These are phyloP conservation scores for Fulica atra DNA, from an alignment of 2,113 vertebrate species.

Conservation along the genomic window DNA sequence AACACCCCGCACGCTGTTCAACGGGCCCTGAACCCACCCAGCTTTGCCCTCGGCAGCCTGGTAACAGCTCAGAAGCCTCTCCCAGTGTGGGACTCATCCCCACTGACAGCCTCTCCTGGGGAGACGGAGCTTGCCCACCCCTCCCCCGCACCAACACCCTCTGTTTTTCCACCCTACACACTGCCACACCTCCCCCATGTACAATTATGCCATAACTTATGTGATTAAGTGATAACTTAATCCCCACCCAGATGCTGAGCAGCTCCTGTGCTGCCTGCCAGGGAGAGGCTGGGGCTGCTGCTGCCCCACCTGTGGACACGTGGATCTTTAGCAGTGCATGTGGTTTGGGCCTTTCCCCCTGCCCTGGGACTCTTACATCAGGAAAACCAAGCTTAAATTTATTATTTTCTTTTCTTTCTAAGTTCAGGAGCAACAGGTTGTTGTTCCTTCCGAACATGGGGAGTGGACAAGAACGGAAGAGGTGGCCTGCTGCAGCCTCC, in stretches of 20 bases:
- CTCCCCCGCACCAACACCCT: background rate
- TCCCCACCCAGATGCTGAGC: too few relatives aligned
- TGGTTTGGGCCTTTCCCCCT: accelerated
- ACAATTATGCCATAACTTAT: too few relatives aligned
- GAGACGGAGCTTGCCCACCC: accelerated
- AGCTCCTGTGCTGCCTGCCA: background rate
- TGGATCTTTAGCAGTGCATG: accelerated
- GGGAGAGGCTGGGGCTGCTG: accelerated
- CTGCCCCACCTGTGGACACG: accelerated
- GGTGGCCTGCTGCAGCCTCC: background rate
- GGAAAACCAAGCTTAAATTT: background rate
- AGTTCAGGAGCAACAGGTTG: background rate
- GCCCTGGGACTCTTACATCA: background rate
- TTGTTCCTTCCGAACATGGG: background rate
- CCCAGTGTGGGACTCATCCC: accelerated
- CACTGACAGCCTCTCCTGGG: accelerated
- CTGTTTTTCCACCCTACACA: accelerated
- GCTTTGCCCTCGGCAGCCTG: background rate
- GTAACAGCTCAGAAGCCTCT: accelerated
- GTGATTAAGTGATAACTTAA: too few relatives aligned
- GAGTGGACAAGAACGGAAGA: background rate
- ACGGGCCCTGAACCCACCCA: accelerated
- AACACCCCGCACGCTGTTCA: accelerated
- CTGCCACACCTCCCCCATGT: background rate
- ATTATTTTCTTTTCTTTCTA: background rate